Conservation (phyloP, 2,113 vertebrate genomes). For the Odontophorus gujanensis region DNA sequence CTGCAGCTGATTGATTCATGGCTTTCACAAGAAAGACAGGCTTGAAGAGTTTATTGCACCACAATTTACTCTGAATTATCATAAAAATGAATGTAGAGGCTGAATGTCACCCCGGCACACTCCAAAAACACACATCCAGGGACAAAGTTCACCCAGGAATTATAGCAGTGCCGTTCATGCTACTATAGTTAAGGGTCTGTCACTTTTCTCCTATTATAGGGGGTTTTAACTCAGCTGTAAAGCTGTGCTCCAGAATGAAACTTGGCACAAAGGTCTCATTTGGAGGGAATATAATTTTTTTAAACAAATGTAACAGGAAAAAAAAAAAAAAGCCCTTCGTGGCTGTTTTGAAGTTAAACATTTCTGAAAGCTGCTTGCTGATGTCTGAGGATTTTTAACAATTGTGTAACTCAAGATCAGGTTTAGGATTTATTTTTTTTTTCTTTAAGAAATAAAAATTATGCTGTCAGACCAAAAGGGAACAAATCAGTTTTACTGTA, state of each 20-base stretch:
- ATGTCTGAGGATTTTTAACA: constrained; percentile 51
- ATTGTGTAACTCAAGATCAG: not conserved
- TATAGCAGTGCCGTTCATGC: constrained; percentile 36
- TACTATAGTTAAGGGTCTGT: constrained; percentile 62
- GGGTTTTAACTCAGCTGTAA: constrained; percentile 58
- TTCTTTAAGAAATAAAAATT: constrained; percentile 46
- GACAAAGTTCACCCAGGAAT: constrained; percentile 80
- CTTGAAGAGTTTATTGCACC: constrained; percentile 88
- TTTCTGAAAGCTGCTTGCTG: constrained; percentile 64
- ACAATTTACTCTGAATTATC: constrained; percentile 89
- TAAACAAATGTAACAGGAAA: constrained; percentile 54
- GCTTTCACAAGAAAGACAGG: constrained; percentile 88
- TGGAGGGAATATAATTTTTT: constrained; percentile 59
- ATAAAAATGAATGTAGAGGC: constrained; percentile 85
- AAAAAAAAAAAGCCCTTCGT: not conserved
- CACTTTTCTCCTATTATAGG: constrained; percentile 48
- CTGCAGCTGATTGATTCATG: constrained; percentile 95
- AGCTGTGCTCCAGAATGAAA: constrained; percentile 48
- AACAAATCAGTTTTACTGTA: not conserved
- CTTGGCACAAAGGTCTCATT: constrained; percentile 60
- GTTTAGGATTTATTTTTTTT: constrained; percentile 3
- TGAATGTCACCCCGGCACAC: constrained; percentile 81
- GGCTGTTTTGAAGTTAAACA: constrained; percentile 69
- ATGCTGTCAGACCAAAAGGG: constrained; percentile 5
- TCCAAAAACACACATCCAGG: constrained; percentile 81